phyloP scores from a whole-genome alignment of 2,797 vertebrate species.

The Otolemur crassicaudatus region DNA sequence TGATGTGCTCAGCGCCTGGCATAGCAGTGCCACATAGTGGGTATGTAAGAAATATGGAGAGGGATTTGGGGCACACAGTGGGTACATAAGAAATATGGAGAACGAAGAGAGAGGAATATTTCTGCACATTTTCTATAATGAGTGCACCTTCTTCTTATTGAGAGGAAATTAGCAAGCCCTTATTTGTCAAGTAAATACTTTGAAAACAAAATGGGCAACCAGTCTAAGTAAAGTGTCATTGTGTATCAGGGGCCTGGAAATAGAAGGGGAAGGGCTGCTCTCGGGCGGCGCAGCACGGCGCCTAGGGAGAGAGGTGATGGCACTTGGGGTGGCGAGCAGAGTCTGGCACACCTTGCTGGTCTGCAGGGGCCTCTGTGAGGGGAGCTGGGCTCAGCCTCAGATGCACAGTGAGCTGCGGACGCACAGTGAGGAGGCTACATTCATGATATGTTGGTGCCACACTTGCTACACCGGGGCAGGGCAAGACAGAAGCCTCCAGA shows the following conservation, averaged over 20 bases:
- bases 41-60: background rate
- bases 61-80: background rate
- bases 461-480: fast-evolving
- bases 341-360: background rate
- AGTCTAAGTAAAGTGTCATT: background rate
- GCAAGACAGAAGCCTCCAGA: background rate
- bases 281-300: fast-evolving
- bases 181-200: background rate
- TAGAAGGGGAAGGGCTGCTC: background rate
- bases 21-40: background rate
- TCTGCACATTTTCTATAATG: background rate
- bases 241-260: background rate
- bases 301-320: fast-evolving
- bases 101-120: background rate
- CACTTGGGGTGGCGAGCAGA: fast-evolving
- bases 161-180: background rate
- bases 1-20: fast-evolving
- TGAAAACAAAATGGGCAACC: background rate
- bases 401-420: background rate
- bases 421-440: fast-evolving
- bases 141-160: background rate
- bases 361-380: background rate
- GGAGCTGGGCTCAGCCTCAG: background rate
- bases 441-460: fast-evolving
- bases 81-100: background rate